These are phyloP conservation scores for Passer domesticus DNA, from an alignment of 2,113 vertebrate species.

Conservation along the genomic window DNA sequence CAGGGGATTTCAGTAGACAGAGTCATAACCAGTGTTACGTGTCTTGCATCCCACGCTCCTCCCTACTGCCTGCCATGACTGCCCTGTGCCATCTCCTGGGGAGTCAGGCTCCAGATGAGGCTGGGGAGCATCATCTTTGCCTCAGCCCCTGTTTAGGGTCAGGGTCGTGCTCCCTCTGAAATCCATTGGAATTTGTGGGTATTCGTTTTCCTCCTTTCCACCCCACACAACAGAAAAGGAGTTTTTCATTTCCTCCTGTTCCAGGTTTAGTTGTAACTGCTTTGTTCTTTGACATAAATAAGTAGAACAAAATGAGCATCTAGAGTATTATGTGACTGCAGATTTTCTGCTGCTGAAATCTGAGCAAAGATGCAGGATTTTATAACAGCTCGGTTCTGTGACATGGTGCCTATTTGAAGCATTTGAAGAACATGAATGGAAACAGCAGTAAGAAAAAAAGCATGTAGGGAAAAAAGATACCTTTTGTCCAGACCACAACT, in stretches of 20 bases:
- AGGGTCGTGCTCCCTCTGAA: background rate
- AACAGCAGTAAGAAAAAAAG: background rate
- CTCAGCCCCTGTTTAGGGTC: background rate
- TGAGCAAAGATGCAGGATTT: conserved; percentile 6
- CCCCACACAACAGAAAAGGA: background rate
- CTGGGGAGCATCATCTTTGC: background rate
- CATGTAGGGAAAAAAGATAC: background rate
- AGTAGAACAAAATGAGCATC: conserved; percentile 37
- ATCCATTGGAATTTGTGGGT: background rate
- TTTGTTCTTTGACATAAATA: conserved; percentile 23
- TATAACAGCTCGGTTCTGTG: background rate
- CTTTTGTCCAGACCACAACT: conserved; percentile 28
- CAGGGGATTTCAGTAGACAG: background rate
- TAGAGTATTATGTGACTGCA: background rate
- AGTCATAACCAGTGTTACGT: background rate
- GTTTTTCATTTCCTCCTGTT: conserved; percentile 5
- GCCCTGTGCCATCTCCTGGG: background rate
- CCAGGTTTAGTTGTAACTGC: background rate
- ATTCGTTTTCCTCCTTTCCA: background rate
- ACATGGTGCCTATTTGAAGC: background rate
- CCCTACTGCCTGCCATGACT: background rate
- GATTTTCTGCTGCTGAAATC: conserved; percentile 40
- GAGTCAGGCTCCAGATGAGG: background rate
- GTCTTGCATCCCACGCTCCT: background rate
- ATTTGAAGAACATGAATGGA: conserved; percentile 15